Evolutionary conservation across 30 jellyfish, hydroid and myxozoan species (phyloP), one percentile per base, ranked within the genome.

Genomic region (Mastigias papua): DNA sequence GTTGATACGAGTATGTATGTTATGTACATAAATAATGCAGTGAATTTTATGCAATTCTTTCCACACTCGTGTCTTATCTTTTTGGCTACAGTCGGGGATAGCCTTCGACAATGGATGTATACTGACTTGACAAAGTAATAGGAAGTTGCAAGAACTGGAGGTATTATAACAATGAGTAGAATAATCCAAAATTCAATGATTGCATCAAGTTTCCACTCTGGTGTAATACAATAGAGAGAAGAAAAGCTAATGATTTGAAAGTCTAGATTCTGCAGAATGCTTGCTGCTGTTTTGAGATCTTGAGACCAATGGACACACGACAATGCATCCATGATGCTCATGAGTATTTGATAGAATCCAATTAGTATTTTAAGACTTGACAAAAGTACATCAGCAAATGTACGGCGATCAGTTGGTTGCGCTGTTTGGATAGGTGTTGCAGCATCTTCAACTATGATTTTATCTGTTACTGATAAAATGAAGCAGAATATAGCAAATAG

Each of bases 321-420:
- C 25, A 50, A 64, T 7, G 86, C 83, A 42, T 29, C 48, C 48
- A 86, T 17, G 22, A 64, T 48, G 19, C 73, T 19, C 13, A 25
- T 51, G 33, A 86, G 48, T 17, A 65, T 76, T 64, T 86, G 95
- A 35, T 86, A 86, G 73, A 86, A 86, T 17, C 89, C 89, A 22
- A 86, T 33, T 63, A 86, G 26, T 49, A 86, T 86, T 34, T 86
- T 86, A 34, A 86, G 48, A 46, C 80, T 42, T 30, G 95, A 86
- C 26, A 86, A 19, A n/a, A 87, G 31, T 16, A 78, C 48, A 37
- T 87, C 96, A 0, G 91, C 96, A 76, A 87, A 35, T 22, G 96
- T 63, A 21, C 92, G 70, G 32, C 19, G 26, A 58, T 19, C 21
- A 20, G 0, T 48, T 21, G 3, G 29, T 13, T 20, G 25, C 2